Evolutionary conservation across 2,797 vertebrate species (phyloP).

Genomic region (Hozukius guyotensis): DNA sequence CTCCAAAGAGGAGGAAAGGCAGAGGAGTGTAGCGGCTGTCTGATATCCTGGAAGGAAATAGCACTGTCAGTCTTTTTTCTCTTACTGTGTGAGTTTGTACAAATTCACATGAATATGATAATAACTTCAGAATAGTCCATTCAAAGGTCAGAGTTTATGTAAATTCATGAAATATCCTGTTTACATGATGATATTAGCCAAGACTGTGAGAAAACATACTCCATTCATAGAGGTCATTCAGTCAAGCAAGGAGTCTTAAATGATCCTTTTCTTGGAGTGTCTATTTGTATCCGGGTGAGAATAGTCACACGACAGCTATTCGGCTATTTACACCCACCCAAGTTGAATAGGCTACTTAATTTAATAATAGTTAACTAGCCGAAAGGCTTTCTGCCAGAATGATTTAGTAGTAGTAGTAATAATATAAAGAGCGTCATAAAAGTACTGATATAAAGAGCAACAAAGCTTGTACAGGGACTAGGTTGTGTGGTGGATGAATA

Average conservation of each 20-base stretch:
- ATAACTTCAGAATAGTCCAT: background rate
- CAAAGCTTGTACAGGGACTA: too few species aligned
- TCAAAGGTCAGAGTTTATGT: background rate
- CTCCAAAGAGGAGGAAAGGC: conserved; percentile 88
- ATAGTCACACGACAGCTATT: too few species aligned
- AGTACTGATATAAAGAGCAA: too few species aligned
- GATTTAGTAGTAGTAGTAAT: too few species aligned
- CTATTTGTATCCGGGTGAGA: too few species aligned
- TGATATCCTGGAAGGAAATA: conserved; percentile 62
- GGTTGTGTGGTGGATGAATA: too few species aligned
- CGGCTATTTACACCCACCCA: too few species aligned
- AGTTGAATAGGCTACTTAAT: too few species aligned
- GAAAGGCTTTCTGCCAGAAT: too few species aligned
- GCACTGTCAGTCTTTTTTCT: background rate
- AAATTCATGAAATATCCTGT: conserved; percentile 1
- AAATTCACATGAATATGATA: background rate
- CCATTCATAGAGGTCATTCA: background rate
- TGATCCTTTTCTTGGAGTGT: background rate
- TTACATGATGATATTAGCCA: background rate
- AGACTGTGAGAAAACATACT: background rate
- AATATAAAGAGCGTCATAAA: too few species aligned
- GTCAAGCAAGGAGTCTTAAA: background rate
- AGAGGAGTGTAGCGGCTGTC: conserved; percentile 63
- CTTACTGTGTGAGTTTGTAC: too few species aligned
- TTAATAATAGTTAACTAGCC: too few species aligned